Evolutionary conservation across 2,888 invertebrate species (phyloP).

Genomic region (Pheosia gnoma): DNA sequence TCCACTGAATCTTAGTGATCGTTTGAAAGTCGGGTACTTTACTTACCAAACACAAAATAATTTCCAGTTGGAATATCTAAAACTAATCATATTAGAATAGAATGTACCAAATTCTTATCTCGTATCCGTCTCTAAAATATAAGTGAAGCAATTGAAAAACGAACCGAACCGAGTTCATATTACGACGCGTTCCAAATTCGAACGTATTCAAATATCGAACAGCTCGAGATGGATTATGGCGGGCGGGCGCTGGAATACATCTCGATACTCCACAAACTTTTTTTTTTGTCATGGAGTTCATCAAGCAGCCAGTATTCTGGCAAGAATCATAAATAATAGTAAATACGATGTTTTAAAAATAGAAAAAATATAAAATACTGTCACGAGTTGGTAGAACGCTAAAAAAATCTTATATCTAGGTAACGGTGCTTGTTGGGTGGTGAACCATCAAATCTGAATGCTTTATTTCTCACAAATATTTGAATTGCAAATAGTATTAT

Average conservation of each 20-base stretch:
- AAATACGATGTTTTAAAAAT: too few species aligned
- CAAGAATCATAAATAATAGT: too few species aligned
- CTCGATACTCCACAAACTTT: constrained; percentile 60
- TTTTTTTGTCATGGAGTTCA: constrained; percentile 46
- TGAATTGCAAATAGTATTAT: constrained; percentile 65
- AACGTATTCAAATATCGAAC: constrained; percentile 81
- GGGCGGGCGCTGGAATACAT: constrained; percentile 64
- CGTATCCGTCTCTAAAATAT: constrained; percentile 75
- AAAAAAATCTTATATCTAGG: too few species aligned
- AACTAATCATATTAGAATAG: constrained; percentile 2
- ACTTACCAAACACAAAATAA: too few species aligned
- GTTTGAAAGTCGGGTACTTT: too few species aligned
- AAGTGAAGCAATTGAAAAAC: constrained; percentile 83
- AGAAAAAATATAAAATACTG: too few species aligned
- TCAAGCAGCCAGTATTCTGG: constrained; percentile 13
- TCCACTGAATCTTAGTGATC: too few species aligned
- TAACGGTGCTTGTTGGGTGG: constrained; percentile 9
- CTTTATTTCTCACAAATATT: constrained; percentile 45
- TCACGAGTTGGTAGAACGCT: too few species aligned
- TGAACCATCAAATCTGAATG: not conserved
- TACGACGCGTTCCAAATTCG: constrained; percentile 80
- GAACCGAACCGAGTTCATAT: constrained; percentile 79
- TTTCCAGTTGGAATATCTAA: not conserved
- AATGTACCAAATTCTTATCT: constrained; percentile 57
- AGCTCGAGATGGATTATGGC: constrained; percentile 74